Percentiles rank a stretch among this genome's conserved stretches.
These are phyloP conservation scores for Willisornis vidua DNA, from an alignment of 2,113 vertebrate genomes.

Conservation along the genomic window DNA sequence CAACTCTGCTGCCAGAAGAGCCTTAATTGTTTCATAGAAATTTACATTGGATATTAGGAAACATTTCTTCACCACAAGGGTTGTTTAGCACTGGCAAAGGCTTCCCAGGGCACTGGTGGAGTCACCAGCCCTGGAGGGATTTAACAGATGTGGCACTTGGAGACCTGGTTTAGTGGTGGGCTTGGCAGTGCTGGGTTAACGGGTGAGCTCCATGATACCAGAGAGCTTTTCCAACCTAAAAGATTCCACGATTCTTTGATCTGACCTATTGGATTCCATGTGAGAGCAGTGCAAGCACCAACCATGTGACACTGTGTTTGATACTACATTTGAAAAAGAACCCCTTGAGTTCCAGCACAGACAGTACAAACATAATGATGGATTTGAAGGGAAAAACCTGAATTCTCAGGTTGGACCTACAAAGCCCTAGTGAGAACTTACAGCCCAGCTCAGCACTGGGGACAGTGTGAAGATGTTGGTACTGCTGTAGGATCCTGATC, in stretches of 20 bases:
- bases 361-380: neutral
- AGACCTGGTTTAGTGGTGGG: neutral
- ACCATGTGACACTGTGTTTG: accelerated
- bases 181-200: neutral
- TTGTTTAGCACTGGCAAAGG: neutral
- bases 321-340: neutral
- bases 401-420: neutral
- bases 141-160: neutral
- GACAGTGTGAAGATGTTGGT: neutral
- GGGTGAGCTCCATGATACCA: neutral
- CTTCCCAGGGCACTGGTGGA: neutral
- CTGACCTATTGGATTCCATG: neutral
- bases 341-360: neutral
- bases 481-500: neutral
- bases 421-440: neutral
- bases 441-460: neutral
- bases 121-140: neutral
- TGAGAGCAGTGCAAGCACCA: neutral
- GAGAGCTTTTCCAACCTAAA: neutral
- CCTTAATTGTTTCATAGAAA: neutral
- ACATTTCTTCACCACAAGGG: neutral
- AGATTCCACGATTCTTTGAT: neutral
- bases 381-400: neutral
- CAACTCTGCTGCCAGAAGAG: neutral
- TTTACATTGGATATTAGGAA: neutral